Conservation (phyloP, 2,888 invertebrate genomes). For the Zelleria hepariella region DNA sequence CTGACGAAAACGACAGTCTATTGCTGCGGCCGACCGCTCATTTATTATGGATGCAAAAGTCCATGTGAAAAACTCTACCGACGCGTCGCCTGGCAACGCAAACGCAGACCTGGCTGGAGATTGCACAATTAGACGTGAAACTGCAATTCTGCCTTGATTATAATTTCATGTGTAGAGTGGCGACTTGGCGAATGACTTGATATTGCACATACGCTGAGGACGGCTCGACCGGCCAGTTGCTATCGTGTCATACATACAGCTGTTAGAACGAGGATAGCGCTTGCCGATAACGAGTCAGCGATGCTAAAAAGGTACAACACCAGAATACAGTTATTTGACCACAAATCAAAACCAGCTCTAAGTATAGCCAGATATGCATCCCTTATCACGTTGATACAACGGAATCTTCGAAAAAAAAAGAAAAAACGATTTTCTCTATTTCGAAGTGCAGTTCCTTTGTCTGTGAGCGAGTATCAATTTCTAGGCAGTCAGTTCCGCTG, state of each 20-base stretch:
- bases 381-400: background rate
- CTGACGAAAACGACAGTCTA: conserved; percentile 18
- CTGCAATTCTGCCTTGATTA: background rate
- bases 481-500: no score
- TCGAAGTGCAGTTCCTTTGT: background rate
- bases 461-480: background rate
- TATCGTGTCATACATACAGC: background rate
- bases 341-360: no score
- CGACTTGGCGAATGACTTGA: background rate
- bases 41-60: conserved; percentile 40
- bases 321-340: background rate
- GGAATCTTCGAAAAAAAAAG: no score
- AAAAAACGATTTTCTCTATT: no score
- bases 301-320: background rate
- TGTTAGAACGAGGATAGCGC: background rate
- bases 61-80: conserved; percentile 24
- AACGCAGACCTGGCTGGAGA: conserved; percentile 2
- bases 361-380: background rate
- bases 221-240: background rate
- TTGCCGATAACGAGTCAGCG: background rate
- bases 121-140: background rate
- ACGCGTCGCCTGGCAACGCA: conserved; percentile 14
- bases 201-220: background rate
- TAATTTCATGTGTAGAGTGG: background rate
- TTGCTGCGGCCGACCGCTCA: conserved; percentile 33